Evolutionary conservation across 2,888 invertebrate species (phyloP).

Genomic region (Stomorhina lunata): DNA sequence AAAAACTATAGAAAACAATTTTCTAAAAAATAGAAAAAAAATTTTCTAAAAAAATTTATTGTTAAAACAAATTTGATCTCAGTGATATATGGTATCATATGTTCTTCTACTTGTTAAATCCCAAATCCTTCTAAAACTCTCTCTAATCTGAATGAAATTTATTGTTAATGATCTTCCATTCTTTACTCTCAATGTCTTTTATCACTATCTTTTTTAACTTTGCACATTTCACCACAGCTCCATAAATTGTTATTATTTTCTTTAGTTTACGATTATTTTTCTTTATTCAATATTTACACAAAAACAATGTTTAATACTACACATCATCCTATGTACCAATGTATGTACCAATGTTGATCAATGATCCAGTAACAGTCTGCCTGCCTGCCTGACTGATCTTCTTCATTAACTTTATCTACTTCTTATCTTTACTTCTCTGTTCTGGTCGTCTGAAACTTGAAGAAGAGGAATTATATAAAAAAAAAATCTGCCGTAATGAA

Average conservation of each 20-base stretch:
- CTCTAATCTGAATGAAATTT: not conserved
- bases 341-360: conserved; percentile 5
- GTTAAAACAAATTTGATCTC: no score
- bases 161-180: conserved; percentile 33
- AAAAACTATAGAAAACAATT: no score
- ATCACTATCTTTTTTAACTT: conserved; percentile 27
- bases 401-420: not conserved
- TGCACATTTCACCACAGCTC: conserved; percentile 65
- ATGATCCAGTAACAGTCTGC: not conserved
- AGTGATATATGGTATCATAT: no score
- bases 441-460: not conserved
- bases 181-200: not conserved
- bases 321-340: not conserved
- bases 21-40: no score
- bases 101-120: no score
- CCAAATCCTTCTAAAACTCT: not conserved
- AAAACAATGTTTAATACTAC: not conserved
- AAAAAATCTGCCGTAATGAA: conserved; percentile 1
- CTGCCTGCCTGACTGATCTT: not conserved
- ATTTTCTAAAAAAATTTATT: no score
- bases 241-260: not conserved
- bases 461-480: not conserved
- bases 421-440: conserved; percentile 30
- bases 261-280: conserved; percentile 8
- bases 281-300: not conserved